Base-by-base conservation (phyloP, 2,797 vertebrate genomes). In the Pipistrellus pipistrellus region DNA sequence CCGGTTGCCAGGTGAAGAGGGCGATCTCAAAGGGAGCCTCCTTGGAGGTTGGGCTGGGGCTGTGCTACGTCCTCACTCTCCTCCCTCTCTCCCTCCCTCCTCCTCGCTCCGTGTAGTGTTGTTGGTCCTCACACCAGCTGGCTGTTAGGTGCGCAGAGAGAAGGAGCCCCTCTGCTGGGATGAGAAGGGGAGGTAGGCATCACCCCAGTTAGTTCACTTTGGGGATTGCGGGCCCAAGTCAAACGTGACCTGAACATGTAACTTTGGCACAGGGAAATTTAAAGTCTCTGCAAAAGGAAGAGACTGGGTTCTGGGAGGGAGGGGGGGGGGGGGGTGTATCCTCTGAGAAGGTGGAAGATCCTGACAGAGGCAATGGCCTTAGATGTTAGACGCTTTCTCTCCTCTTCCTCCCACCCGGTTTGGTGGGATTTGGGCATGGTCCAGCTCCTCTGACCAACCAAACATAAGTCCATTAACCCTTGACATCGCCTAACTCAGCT, bases 401-500 rank as follows among this genome's bases (percentile, higher is more conserved):
- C 35, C 21, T 94, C n/a, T 72, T 66, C 35, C 41, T 51, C 32
- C 68, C 25, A 21, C 3, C n/a, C 14, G 17, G 7, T 66, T 80
- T 77, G 82, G 57, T 88, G 57, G 83, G 46, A 55, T 86, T 93
- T 57, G 7, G 87, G 35, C 38, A 35, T 15, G 71, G 69, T 68
- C 57, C 35, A 38, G 21, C 59, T 51, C 82, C 76, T 88, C 53
- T 77, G 18, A 80, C 59, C 59, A 84, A 95, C 57, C 59, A 82
- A 95, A 90, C 86, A 69, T 76, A 93, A 83, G 84, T 7, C 21
- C 35, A 21, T 87, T 85, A 68, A 77, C 32, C 46, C 59, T 90
- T 57, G 25, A 95, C 94, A 75, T 93, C 76, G 84, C 44, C 44
- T 75, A 25, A 91, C 88, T 71, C 90, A 23, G 53, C 68, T 44